Percentiles rank a stretch among this genome's conserved stretches.
Evolutionary conservation across 2,797 vertebrate species (phyloP).

Genomic region (Ispidina picta): DNA sequence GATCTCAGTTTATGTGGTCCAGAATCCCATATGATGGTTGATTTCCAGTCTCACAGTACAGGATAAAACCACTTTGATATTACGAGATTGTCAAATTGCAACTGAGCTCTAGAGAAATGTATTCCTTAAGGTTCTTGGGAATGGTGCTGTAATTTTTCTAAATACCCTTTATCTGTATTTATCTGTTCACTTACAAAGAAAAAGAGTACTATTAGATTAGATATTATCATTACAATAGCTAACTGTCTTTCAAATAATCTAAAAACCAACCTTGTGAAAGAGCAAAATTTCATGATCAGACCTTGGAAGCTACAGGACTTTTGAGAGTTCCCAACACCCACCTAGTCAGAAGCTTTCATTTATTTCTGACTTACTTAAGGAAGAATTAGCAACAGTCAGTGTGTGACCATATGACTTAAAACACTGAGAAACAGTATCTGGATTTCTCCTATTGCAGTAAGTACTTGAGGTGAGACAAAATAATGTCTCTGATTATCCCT

Average conservation of each 20-base stretch:
- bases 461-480: background rate
- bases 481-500: background rate
- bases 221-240: background rate
- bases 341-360: background rate
- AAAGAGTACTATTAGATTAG: background rate
- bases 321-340: background rate
- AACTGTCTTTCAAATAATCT: background rate
- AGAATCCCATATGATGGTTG: background rate
- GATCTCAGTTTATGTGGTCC: background rate
- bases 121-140: background rate
- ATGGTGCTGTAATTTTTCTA: background rate
- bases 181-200: background rate
- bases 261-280: background rate
- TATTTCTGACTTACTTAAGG: background rate
- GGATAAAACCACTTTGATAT: slow-evolving; percentile 9
- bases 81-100: background rate
- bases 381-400: background rate
- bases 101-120: background rate
- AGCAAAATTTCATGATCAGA: background rate
- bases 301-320: background rate
- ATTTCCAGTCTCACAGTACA: background rate
- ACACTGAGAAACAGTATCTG: background rate
- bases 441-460: background rate
- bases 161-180: background rate
- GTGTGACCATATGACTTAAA: background rate